These are phyloP conservation scores for Ylistrum balloti DNA, from an alignment of 1,140 invertebrate genomes.

Conservation along the genomic window DNA sequence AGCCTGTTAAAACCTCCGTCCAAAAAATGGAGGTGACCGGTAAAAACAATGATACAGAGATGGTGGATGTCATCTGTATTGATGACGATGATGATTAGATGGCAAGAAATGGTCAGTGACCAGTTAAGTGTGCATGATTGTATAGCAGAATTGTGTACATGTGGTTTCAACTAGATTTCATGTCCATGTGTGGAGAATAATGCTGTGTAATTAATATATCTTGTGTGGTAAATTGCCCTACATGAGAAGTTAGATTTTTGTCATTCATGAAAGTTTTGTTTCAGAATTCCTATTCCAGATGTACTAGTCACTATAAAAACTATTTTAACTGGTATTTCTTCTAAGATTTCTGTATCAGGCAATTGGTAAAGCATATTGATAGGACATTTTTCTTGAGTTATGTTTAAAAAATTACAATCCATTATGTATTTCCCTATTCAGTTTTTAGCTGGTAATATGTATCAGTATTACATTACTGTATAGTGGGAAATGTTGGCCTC, in stretches of 20 bases:
- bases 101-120: not conserved
- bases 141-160: constrained; percentile 4
- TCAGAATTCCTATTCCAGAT: not conserved
- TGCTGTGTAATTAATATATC: not conserved
- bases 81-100: constrained; percentile 6
- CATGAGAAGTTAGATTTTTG: not conserved
- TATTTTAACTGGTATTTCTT: not conserved
- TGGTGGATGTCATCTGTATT: constrained; percentile 33
- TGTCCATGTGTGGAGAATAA: not conserved
- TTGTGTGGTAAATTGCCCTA: not conserved
- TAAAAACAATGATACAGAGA: not conserved
- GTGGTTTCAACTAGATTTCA: not conserved
- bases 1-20: constrained; percentile 22
- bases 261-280: not conserved
- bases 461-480: too few relatives aligned
- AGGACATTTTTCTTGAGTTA: too few relatives aligned
- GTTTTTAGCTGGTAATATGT: too few relatives aligned
- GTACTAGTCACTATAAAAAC: constrained; percentile 1
- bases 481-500: too few relatives aligned
- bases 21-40: constrained; percentile 5
- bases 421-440: too few relatives aligned
- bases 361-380: too few relatives aligned
- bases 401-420: too few relatives aligned
- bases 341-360: not conserved
- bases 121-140: not conserved